A percentile compares a stretch with the other conserved stretches of the same genome.
Conservation (phyloP, 2,113 vertebrate species). For the Heloderma charlesbogerti region DNA sequence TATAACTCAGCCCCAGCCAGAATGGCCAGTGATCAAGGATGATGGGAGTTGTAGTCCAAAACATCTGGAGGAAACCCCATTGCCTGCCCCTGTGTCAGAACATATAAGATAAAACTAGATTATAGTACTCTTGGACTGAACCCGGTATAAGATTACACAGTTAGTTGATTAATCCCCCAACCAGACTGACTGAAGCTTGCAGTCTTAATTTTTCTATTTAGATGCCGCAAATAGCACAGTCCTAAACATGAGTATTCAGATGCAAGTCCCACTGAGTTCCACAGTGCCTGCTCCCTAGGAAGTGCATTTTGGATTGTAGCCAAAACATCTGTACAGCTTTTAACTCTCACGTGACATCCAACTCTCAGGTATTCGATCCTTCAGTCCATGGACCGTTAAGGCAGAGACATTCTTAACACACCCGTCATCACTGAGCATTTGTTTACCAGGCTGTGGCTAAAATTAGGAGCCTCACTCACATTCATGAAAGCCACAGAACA, state of each 20-base stretch:
- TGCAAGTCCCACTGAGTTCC: background rate
- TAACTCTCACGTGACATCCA: background rate
- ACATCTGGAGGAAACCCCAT: too few relatives aligned
- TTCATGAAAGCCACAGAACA: background rate
- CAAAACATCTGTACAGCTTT: background rate
- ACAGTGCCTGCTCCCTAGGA: background rate
- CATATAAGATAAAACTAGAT: too few relatives aligned
- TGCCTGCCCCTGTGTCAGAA: too few relatives aligned
- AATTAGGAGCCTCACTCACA: constrained; percentile 1
- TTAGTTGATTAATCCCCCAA: background rate
- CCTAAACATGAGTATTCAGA: background rate
- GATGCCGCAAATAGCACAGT: background rate
- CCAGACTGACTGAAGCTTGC: background rate
- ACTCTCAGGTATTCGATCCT: background rate
- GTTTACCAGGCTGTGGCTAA: constrained; percentile 3
- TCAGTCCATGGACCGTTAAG: background rate
- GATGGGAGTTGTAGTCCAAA: too few relatives aligned
- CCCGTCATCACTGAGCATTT: background rate
- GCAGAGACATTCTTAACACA: accelerated
- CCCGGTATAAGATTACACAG: too few relatives aligned
- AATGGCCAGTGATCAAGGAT: too few relatives aligned
- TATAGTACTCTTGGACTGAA: too few relatives aligned
- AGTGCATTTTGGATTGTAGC: background rate
- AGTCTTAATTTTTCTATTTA: background rate
- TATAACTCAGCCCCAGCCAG: too few relatives aligned